A percentile compares a stretch with the other conserved stretches of the same genome.
Conservation (phyloP, 2,113 vertebrate species). For the Strix uralensis region DNA sequence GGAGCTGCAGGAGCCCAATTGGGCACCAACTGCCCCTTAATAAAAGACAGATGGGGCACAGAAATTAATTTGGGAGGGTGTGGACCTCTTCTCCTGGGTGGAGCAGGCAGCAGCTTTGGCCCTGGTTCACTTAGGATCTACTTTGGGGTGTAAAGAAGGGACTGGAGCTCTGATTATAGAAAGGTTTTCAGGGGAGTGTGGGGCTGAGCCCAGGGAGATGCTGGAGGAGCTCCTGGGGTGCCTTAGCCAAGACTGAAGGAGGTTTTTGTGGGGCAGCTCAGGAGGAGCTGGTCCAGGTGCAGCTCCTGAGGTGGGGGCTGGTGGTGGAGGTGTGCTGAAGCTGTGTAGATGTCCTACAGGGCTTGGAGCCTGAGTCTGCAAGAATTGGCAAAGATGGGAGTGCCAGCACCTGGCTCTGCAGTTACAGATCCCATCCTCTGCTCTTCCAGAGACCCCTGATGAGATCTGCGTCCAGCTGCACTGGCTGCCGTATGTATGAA, state of each 20-base stretch:
- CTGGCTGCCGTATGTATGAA: accelerated
- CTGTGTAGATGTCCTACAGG: neutral
- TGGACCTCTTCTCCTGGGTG: accelerated
- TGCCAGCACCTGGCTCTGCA: neutral
- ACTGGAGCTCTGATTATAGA: neutral
- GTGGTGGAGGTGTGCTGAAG: neutral
- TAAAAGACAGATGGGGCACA: neutral
- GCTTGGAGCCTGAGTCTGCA: neutral
- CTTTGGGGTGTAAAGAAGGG: neutral
- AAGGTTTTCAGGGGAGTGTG: neutral
- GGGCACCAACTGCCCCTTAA: neutral
- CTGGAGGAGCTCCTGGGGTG: neutral
- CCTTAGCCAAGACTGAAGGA: neutral
- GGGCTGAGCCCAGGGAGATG: neutral
- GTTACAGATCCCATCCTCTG: neutral
- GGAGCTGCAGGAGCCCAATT: neutral
- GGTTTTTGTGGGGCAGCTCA: neutral
- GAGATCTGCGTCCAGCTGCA: neutral
- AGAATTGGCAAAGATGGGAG: neutral
- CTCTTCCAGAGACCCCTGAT: neutral
- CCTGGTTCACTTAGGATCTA: accelerated
- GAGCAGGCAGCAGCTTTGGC: accelerated
- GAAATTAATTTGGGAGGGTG: neutral
- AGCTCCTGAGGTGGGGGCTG: neutral
- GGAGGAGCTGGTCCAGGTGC: neutral